Evolutionary conservation across 2,797 vertebrate species (phyloP).

Genomic region (Lepidocolaptes lacrymiger): DNA sequence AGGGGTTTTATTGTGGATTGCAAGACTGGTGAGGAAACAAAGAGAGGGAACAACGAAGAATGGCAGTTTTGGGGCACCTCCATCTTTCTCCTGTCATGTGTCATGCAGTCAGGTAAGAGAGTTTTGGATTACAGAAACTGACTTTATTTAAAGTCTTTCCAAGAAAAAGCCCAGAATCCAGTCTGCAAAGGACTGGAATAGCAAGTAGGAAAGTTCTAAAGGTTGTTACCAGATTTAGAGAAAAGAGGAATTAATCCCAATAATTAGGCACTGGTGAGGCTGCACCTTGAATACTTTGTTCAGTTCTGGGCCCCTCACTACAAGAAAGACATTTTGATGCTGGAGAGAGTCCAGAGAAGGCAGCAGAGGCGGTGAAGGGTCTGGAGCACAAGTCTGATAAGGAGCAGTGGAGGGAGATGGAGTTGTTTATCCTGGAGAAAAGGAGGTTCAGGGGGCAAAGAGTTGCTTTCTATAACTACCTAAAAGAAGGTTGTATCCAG

Average conservation of each 20-base stretch:
- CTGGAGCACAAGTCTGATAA: too few relatives aligned
- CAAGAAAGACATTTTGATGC: accelerated
- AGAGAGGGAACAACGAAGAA: not conserved
- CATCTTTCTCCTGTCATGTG: not conserved
- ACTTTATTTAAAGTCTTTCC: not conserved
- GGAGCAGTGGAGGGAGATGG: not conserved
- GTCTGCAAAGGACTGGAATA: not conserved
- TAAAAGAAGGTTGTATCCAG: not conserved
- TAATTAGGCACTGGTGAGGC: not conserved
- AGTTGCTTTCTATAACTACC: not conserved
- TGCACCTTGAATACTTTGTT: not conserved
- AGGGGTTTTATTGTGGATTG: not conserved
- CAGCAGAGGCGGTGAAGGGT: not conserved
- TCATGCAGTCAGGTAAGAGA: not conserved
- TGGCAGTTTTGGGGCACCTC: not conserved
- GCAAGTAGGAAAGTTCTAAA: not conserved
- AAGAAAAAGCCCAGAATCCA: not conserved
- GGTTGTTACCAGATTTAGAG: not conserved
- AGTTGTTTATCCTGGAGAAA: not conserved
- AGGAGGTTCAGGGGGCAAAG: not conserved
- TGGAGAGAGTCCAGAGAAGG: not conserved
- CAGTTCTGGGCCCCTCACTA: not conserved
- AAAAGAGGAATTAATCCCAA: not conserved
- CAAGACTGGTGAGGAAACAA: not conserved
- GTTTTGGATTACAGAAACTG: not conserved